phyloP scores from a whole-genome alignment of 2,888 invertebrate species.

The Sphaerophoria rueppellii region DNA sequence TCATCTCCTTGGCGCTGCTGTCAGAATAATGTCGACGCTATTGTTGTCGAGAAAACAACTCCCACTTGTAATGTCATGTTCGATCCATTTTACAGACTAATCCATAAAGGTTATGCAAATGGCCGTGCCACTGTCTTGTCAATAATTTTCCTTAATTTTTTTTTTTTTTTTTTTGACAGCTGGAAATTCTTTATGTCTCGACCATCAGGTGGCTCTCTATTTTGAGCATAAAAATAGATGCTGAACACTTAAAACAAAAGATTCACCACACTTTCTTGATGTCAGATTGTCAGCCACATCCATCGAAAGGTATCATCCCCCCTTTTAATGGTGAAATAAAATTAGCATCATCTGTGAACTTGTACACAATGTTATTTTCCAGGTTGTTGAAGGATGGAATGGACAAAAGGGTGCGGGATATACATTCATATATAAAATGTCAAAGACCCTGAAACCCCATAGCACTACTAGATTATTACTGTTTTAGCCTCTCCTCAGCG shows the following conservation, averaged over 20 bases:
- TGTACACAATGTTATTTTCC: conserved; percentile 22
- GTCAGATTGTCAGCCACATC: too few species aligned
- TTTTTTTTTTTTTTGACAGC: background rate
- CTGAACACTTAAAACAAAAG: conserved; percentile 3
- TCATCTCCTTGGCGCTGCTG: background rate
- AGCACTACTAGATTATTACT: conserved; percentile 10
- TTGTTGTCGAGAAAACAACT: background rate
- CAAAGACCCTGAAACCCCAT: conserved; percentile 24
- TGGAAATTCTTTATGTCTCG: conserved; percentile 36
- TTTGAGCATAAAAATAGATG: conserved; percentile 4
- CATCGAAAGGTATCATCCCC: background rate
- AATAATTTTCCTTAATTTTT: background rate
- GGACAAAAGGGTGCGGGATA: background rate
- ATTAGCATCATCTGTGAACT: conserved; percentile 40
- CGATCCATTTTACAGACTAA: background rate
- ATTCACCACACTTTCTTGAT: too few species aligned
- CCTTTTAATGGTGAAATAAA: conserved; percentile 20
- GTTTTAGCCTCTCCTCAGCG: background rate
- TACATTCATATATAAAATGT: conserved; percentile 13
- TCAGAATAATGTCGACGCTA: background rate
- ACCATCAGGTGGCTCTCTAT: conserved; percentile 40
- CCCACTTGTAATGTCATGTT: conserved; percentile 12
- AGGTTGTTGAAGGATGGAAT: background rate
- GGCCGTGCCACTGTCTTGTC: background rate
- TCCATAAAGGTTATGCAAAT: conserved; percentile 20